Evolutionary conservation across 2,797 vertebrate genomes (phyloP), one percentile per base, ranked within the genome.

Genomic region (Lacerta viridis): DNA sequence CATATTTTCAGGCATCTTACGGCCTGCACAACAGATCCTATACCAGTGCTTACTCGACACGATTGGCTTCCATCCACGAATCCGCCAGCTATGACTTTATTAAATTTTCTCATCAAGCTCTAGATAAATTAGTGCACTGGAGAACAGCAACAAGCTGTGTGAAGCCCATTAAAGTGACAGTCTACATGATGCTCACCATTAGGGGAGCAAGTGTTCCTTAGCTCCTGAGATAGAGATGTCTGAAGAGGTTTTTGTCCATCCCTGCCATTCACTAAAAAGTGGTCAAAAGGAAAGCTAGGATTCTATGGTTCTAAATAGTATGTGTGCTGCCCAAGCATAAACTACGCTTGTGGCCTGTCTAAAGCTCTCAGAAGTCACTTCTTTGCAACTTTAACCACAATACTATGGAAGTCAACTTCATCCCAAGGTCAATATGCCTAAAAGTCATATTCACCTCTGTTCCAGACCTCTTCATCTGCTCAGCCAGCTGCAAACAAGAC

Each of bases 401-500:
- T 13, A 43, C 50, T 74, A n/a, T 15, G 39, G 7, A 86, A 72
- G 29, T 13, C 50, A 64, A 77, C 79, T 86, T 9, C 41, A 84
- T 27, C 41, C 83, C 50, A 18, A 74, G 68, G 15, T 72, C 18
- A 82, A n/a, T 0, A 0, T 71, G 23, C 68, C 10, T 83, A 1
- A 72, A 27, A 20, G 41, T 84, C 41, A 20, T 87, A 88, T 81
- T 95, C 95, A 98, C 99, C 98, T 98, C 97, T 71, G 95, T 82
- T 83, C 91, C 96, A 0, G 97, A 95, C 68, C 93, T 93, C 75
- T 96, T 96, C 91, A 98, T 98, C 92, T 99, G 98, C 64, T 98
- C 98, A 77, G 97, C 98, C 90, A 99, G 93, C 87, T 99, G 98
- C 90, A 99, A 91, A 92, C 97, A 98, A 88, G 96, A 98, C 41